These are phyloP conservation scores for Chanos chanos DNA, from an alignment of 2,797 vertebrate species.

Conservation along the genomic window DNA sequence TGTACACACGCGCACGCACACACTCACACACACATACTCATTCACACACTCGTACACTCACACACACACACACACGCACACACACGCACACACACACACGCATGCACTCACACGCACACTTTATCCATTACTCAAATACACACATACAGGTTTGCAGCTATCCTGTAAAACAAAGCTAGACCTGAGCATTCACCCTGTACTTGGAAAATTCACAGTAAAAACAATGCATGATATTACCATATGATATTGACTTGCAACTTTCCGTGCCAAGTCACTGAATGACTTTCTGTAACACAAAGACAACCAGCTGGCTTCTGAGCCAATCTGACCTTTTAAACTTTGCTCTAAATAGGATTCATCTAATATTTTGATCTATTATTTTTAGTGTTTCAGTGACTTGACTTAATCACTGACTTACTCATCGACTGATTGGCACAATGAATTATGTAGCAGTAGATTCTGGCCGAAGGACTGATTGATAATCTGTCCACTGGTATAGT, in stretches of 20 bases:
- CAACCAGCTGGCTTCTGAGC: slow-evolving; percentile 12
- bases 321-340: slow-evolving; percentile 4
- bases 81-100: not conserved
- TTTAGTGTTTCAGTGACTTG: not conserved
- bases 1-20: no score
- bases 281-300: no score
- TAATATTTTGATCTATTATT: not conserved
- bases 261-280: no score
- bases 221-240: no score
- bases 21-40: not conserved
- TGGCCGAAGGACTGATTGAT: slow-evolving; percentile 14
- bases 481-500: slow-evolving; percentile 1
- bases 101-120: not conserved
- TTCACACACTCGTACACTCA: not conserved
- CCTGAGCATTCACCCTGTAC: no score
- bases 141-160: no score
- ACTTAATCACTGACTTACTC: not conserved
- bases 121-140: not conserved
- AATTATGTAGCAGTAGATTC: not conserved
- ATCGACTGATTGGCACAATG: not conserved
- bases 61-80: slow-evolving; percentile 23
- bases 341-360: not conserved
- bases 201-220: no score
- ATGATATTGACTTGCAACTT: no score
- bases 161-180: no score